Evolutionary conservation across 2,888 invertebrate genomes (phyloP), one percentile per base, ranked within the genome.

Genomic region (Oscheius sp.): DNA sequence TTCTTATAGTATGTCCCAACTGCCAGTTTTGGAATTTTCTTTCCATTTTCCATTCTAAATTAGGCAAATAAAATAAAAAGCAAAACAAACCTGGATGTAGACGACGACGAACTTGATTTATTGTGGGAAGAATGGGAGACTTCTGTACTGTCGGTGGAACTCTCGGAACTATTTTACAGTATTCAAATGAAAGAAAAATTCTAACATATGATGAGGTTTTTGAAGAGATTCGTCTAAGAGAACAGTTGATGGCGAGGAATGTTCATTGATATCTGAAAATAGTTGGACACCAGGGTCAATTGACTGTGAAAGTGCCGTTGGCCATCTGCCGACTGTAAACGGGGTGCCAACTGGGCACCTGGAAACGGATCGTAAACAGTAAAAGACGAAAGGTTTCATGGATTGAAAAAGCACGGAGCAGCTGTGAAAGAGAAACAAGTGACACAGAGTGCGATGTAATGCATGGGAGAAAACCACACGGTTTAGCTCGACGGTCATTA

Each of bases 11-110:
- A 70, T 45, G 66, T 54, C 8, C 70, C 70, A 5, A 54, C 33
- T 2, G 61, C 51, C 22, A 70, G 47, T 9, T 61, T 65, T 4
- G 70, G 70, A 22, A 70, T 51, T 20, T 65, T 65, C 44, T 70
- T 54, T 9, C 70, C 70, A 36, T 70, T 70, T 22, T 70, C 70
- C 51, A 70, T 59, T 51, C 70, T 70, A 41, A 32, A 59, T 44
- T 24, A 24, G 1, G n/a, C 2, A 1, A 9, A 6, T 36, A 4
- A n/a, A 33, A 20, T 12, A 32, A 32, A n/a, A n/a, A n/a, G 4
- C 17, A 28, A 28, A 12, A 26, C 30, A 44, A 28, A 65, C 65
- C 65, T 65, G 17, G 65, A 65, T 9, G 65, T 51, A 6, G 65
- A 44, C 26, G 65, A 54, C 12, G 32, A 30, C 4, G 64, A 33